These are phyloP conservation scores for Apantesis nais DNA, from an alignment of 2,888 invertebrate species.

Conservation along the genomic window DNA sequence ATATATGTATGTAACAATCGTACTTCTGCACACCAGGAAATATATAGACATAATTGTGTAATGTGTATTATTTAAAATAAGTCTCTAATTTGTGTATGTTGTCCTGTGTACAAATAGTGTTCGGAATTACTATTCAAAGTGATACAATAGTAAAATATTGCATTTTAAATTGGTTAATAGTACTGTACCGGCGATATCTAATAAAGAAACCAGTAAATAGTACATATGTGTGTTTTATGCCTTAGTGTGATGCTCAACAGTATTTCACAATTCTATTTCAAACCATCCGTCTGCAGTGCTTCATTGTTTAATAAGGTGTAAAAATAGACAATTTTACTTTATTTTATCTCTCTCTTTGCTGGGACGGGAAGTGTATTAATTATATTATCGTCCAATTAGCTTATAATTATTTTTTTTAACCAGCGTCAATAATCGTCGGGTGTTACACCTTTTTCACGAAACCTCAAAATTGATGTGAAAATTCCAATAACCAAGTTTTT, in stretches of 20 bases:
- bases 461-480: too few species aligned
- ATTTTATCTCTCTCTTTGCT: too few species aligned
- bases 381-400: too few species aligned
- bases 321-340: too few species aligned
- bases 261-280: background rate
- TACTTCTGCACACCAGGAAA: constrained; percentile 63
- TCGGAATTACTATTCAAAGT: constrained; percentile 70
- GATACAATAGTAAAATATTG: constrained; percentile 73
- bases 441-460: too few species aligned
- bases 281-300: background rate
- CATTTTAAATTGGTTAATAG: constrained; percentile 79
- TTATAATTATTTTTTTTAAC: too few species aligned
- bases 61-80: constrained; percentile 51
- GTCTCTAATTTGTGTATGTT: constrained; percentile 58
- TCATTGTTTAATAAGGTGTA: background rate
- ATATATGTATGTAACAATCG: constrained; percentile 24
- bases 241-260: background rate
- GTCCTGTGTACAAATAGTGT: constrained; percentile 79
- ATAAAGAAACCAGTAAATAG: constrained; percentile 77
- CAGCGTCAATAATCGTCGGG: too few species aligned
- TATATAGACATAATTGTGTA: constrained; percentile 64
- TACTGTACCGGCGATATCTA: constrained; percentile 80
- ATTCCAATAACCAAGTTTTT: too few species aligned
- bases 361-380: too few species aligned
- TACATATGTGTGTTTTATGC: constrained; percentile 44